These are phyloP conservation scores for Peromyscus californicus DNA, from an alignment of 2,113 vertebrate species.

Conservation along the genomic window DNA sequence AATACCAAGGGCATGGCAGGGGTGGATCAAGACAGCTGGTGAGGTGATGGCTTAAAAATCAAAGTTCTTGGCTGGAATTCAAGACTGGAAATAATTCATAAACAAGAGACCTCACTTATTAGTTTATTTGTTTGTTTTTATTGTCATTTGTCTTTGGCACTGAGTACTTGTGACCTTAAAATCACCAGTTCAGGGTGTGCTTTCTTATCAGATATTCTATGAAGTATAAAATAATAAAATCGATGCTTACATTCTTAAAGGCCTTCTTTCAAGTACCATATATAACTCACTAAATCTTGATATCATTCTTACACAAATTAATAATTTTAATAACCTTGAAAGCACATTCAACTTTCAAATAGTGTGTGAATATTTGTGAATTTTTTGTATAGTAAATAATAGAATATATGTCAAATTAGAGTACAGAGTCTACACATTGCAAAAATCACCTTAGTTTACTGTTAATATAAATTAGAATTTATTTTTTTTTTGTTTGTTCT, in stretches of 20 bases:
- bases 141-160: not conserved
- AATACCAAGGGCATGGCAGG: conserved; percentile 78
- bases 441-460: not conserved
- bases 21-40: conserved; percentile 79
- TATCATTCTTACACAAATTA: not conserved
- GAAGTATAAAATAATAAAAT: not conserved
- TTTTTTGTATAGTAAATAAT: not conserved
- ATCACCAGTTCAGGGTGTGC: not conserved
- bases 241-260: not conserved
- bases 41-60: conserved; percentile 80
- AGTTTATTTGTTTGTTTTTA: not conserved
- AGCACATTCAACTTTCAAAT: not conserved
- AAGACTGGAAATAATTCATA: conserved; percentile 72
- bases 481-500: too few species aligned
- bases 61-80: conserved; percentile 79
- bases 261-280: not conserved
- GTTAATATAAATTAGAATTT: not conserved
- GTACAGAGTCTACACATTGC: not conserved
- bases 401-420: not conserved
- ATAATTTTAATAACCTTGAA: not conserved
- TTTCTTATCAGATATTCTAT: not conserved
- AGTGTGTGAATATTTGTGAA: not conserved
- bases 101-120: not conserved
- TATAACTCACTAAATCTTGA: not conserved
- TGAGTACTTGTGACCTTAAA: not conserved